Percentiles rank a stretch among this genome's conserved stretches.
phyloP scores from a whole-genome alignment of 2,888 invertebrate genomes.

The Aspidapion aeneum region DNA sequence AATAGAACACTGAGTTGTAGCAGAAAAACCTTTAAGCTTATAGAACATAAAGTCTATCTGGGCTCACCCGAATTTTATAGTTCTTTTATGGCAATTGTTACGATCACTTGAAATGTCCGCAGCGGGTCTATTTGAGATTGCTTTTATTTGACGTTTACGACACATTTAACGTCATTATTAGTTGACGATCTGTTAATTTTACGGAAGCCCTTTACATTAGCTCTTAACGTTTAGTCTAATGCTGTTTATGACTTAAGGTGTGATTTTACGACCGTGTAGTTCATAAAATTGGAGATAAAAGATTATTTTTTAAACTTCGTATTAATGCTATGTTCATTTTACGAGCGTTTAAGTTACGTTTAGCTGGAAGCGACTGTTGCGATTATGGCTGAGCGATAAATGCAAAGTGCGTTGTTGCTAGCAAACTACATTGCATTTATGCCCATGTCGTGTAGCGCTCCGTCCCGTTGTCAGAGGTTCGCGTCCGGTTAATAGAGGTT shows the following conservation, averaged over 20 bases:
- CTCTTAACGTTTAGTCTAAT: background rate
- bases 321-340: too few species aligned
- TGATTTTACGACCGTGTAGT: background rate
- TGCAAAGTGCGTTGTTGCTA: too few species aligned
- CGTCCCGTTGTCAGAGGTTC: too few species aligned
- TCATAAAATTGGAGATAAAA: background rate
- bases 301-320: too few species aligned
- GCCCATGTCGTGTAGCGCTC: too few species aligned
- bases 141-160: constrained; percentile 29
- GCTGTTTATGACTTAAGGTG: background rate
- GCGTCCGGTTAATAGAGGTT: too few species aligned
- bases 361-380: too few species aligned
- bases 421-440: too few species aligned
- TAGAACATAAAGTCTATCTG: constrained; percentile 37
- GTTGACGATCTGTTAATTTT: constrained; percentile 34
- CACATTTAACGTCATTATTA: constrained; percentile 35
- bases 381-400: too few species aligned
- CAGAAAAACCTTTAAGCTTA: too few species aligned
- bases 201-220: constrained; percentile 23
- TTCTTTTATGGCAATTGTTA: constrained; percentile 45
- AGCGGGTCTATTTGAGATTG: constrained; percentile 28
- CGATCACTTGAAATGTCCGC: constrained; percentile 42
- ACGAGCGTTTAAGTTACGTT: too few species aligned
- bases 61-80: constrained; percentile 43
- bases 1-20: too few species aligned